These are phyloP conservation scores for Cephus cinctus DNA, from an alignment of 1,140 invertebrate genomes.

Conservation along the genomic window DNA sequence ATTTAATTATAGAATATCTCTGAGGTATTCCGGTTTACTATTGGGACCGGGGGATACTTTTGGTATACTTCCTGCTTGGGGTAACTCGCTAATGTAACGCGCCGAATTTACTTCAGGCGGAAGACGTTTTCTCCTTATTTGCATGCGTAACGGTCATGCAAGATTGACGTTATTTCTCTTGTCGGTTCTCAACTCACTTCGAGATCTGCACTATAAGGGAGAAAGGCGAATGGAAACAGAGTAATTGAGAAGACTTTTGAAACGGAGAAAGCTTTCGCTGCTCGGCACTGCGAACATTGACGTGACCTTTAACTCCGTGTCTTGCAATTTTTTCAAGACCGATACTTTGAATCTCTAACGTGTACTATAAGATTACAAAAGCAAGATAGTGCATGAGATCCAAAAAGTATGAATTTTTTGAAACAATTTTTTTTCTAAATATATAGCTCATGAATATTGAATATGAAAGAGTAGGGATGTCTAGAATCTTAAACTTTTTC, in stretches of 20 bases:
- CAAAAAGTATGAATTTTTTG: neutral
- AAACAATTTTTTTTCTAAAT: slow-evolving; percentile 6
- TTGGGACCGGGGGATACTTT: slow-evolving; percentile 2
- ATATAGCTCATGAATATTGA: no score
- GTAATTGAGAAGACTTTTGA: no score
- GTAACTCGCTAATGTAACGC: neutral
- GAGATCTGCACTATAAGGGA: neutral
- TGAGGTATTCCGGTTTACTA: no score
- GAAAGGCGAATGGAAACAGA: neutral
- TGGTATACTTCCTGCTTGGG: neutral
- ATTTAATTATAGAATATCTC: no score
- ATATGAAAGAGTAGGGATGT: no score
- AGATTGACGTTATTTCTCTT: neutral
- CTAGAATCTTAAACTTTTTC: slow-evolving; percentile 22
- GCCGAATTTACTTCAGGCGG: slow-evolving; percentile 3
- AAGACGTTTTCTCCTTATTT: slow-evolving; percentile 8
- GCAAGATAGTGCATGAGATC: no score
- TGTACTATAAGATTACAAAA: no score
- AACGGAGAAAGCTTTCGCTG: no score
- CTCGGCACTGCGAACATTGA: no score
- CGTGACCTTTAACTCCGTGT: no score
- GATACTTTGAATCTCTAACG: no score
- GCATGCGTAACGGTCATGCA: slow-evolving; percentile 6
- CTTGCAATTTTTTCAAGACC: no score
- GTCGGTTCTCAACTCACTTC: neutral